A percentile compares a stretch with the other conserved stretches of the same genome.
These are phyloP conservation scores for Oncorhynchus nerka DNA, from an alignment of 2,113 vertebrate genomes.

Conservation along the genomic window DNA sequence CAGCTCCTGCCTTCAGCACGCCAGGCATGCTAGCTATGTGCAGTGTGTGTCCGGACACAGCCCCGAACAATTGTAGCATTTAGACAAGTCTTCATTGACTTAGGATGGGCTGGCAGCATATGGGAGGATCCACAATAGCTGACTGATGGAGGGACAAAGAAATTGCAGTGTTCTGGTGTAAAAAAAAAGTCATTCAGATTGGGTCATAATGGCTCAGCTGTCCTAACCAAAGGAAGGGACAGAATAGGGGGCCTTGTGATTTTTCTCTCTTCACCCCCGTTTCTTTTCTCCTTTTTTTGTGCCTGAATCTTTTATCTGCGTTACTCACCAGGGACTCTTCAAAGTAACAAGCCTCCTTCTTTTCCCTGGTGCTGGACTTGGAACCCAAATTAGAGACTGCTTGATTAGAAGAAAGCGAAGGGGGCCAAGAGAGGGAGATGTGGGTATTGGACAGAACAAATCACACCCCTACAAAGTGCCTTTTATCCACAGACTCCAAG, in stretches of 20 bases:
- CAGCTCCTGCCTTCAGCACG: constrained; percentile 48
- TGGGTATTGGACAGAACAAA: constrained; percentile 80
- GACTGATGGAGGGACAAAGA: constrained; percentile 90
- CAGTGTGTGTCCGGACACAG: constrained; percentile 64
- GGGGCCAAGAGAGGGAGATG: constrained; percentile 71
- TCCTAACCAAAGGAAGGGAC: constrained; percentile 91
- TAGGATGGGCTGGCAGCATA: constrained; percentile 80
- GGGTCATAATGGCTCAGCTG: constrained; percentile 97
- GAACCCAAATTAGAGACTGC: constrained; percentile 92
- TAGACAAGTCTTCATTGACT: constrained; percentile 87
- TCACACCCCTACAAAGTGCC: constrained; percentile 89
- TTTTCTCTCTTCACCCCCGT: constrained; percentile 57
- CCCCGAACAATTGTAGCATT: constrained; percentile 84
- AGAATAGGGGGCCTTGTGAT: constrained; percentile 97
- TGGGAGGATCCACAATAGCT: constrained; percentile 85
- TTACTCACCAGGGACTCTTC: constrained; percentile 94
- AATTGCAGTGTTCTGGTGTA: constrained; percentile 86
- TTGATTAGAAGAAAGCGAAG: constrained; percentile 76
- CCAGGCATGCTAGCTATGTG: constrained; percentile 72
- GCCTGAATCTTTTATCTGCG: constrained; percentile 97
- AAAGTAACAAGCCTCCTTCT: constrained; percentile 92
- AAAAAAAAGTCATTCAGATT: constrained; percentile 86
- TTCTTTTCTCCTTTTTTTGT: constrained; percentile 39
- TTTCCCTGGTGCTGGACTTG: constrained; percentile 87
- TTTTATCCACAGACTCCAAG: constrained; percentile 86